Evolutionary conservation across 2,797 vertebrate species (phyloP), one percentile per base, ranked within the genome.

Genomic region (Petrocephalus schoutedeni): DNA sequence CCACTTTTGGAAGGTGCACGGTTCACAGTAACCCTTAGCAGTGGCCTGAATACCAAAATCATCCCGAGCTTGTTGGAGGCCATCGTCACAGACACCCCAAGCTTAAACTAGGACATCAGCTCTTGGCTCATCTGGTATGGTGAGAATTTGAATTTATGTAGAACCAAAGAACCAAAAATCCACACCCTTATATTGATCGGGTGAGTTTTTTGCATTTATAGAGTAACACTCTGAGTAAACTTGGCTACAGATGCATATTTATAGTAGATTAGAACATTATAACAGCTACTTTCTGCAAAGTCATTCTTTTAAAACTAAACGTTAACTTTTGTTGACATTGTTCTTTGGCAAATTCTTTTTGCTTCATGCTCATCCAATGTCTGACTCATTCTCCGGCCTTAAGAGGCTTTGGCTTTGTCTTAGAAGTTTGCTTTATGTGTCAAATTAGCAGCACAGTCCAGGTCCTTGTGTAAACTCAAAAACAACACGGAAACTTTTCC

Each of bases 371-470:
- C 94, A 94, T 91, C 94, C 94, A 19, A 92, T 91, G 91, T 88
- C 92, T 95, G 94, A 95, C 93, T 95, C 94, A 95, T 91, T 94
- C 91, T 87, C 8, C 92, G 92, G 92, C 91, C 91, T 71, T 92
- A 93, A 94, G 93, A 93, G 93, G 92, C 92, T 92, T 92, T 95
- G 94, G 94, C 94, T 93, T 54, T 88, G 90, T 87, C 89, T 54
- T 89, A 1, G 92, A 93, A 95, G 94, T 92, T 95, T 95, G 93
- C 93, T 93, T 94, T 94, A 90, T 94, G 93, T 93, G 93, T 92
- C 87, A 86, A 93, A 93, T 91, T 92, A 92, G 92, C 94, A 88
- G 90, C 93, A 93, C 94, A 91, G 92, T 93, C 93, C 92, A 93
- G 91, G 91, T 10, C 12, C 32, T 86, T 85, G 41, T 49, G 41